Evolutionary conservation across 2,888 invertebrate species (phyloP).

Genomic region (Cheilosia vernalis): DNA sequence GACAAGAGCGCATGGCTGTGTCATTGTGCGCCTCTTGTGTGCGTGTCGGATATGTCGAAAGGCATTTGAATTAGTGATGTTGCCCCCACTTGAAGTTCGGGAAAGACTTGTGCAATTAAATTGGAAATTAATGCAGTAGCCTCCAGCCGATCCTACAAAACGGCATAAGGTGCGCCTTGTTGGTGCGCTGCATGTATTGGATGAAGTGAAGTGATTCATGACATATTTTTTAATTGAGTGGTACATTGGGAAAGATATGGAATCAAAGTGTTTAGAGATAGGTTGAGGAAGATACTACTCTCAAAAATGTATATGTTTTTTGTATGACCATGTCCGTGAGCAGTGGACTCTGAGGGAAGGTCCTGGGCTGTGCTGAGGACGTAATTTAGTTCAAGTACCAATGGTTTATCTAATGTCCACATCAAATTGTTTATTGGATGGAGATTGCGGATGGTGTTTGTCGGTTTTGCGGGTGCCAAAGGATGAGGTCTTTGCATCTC

Average conservation of each 20-base stretch:
- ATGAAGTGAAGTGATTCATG: conserved; percentile 61
- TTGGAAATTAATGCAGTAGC: conserved; percentile 71
- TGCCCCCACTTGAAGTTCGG: conserved; percentile 68
- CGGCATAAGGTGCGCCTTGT: conserved; percentile 56
- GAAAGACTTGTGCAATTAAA: conserved; percentile 56
- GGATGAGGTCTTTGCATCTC: too few relatives aligned
- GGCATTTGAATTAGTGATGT: conserved; percentile 60
- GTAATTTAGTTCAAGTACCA: too few relatives aligned
- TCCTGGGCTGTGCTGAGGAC: too few relatives aligned
- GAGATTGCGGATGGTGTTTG: too few relatives aligned
- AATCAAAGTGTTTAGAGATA: conserved; percentile 7
- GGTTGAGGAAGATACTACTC: background rate
- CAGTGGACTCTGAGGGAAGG: too few relatives aligned
- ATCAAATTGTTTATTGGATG: too few relatives aligned
- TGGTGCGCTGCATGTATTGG: conserved; percentile 1
- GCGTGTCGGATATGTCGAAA: conserved; percentile 38
- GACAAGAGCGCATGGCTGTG: conserved; percentile 55
- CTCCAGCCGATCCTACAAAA: conserved; percentile 58
- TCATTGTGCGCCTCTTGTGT: conserved; percentile 39
- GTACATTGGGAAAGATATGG: conserved; percentile 1
- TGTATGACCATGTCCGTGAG: too few relatives aligned
- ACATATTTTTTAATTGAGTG: conserved; percentile 55
- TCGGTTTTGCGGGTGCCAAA: too few relatives aligned
- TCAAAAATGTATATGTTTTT: too few relatives aligned
- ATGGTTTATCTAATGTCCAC: too few relatives aligned